Conservation (phyloP, 2,113 vertebrate species). For the Passer montanus region DNA sequence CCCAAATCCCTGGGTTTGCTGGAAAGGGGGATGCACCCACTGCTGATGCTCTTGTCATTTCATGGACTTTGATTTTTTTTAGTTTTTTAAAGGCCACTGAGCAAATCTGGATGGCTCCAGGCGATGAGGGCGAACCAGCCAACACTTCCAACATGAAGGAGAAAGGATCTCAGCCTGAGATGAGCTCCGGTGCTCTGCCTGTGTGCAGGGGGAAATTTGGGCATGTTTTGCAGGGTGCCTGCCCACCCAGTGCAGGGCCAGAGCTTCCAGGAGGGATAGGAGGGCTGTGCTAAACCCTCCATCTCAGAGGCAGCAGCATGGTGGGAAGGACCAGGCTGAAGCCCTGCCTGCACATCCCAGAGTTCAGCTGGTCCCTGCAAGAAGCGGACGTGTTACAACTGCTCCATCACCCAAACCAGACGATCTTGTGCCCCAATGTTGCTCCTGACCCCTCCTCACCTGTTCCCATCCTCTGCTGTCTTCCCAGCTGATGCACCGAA, state of each 20-base stretch:
- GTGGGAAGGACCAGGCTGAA: neutral
- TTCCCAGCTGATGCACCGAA: neutral
- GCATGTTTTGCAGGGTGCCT: neutral
- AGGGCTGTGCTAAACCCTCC: neutral
- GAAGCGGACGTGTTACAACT: neutral
- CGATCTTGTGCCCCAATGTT: fast-evolving
- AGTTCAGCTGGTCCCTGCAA: neutral
- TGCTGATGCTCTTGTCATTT: slow-evolving; percentile 61
- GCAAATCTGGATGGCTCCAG: slow-evolving; percentile 67
- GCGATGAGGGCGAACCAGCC: slow-evolving; percentile 33
- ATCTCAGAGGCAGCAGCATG: neutral
- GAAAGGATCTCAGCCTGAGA: neutral
- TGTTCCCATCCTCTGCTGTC: neutral
- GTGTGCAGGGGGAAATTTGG: neutral
- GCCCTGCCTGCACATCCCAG: neutral
- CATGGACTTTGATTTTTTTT: slow-evolving; percentile 35
- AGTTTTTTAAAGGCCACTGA: slow-evolving; percentile 59
- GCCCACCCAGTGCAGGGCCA: fast-evolving
- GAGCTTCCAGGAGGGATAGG: neutral
- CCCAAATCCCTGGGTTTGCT: slow-evolving; percentile 73
- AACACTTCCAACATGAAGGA: neutral
- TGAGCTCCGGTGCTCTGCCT: fast-evolving
- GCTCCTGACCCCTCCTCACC: neutral
- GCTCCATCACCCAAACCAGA: neutral
- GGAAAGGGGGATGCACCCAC: slow-evolving; percentile 66